Base-by-base conservation (phyloP, 2,113 vertebrate genomes). In the Cheirogaleus medius region DNA sequence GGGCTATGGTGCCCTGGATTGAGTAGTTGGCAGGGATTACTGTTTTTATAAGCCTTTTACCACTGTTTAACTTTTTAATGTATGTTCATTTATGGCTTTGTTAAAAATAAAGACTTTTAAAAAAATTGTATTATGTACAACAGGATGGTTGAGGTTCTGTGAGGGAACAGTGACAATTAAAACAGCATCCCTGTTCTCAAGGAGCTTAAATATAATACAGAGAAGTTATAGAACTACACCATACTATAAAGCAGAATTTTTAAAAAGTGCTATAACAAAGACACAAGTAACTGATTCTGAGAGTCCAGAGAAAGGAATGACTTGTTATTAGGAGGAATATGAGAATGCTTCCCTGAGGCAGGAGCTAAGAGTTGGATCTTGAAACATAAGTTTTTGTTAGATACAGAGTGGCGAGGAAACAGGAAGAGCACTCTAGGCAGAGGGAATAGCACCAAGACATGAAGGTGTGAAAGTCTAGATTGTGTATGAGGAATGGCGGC, bases 41-140 rank as follows among this genome's bases (percentile, higher is more conserved):
- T 63, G 20, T 58, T 94, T 89, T 74, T 49, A 85, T 83, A 86
- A 85, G 32, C 17, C 58, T 87, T 32, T 90, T 82, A 52, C 34
- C 39, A 52, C 29, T 42, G 56, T 93, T 95, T 88, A 97, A 80
- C 58, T 87, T 91, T 88, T 91, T 68, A 96, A 88, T 88, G 39
- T 47, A 87, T 87, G 34, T 54, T 92, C 60, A 68, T 52, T 76
- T 81, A 78, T 76, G 21, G 81, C 64, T 95, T 60, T 80, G 58
- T 89, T 86, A 86, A 94, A 68, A 68, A 88, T 90, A 49, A 47
- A 89, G 12, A 58, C 11, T 42, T 91, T 90, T 66, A 71, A 90
- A 93, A 17, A 96, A 39, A n/a, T n/a, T n/a, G 49, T 90, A 73
- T 71, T 77, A 66, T 66, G 47, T 14, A 32, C n/a, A 78, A 11